phyloP scores from a whole-genome alignment of 1,140 invertebrate genomes.

The Bombus turneri region DNA sequence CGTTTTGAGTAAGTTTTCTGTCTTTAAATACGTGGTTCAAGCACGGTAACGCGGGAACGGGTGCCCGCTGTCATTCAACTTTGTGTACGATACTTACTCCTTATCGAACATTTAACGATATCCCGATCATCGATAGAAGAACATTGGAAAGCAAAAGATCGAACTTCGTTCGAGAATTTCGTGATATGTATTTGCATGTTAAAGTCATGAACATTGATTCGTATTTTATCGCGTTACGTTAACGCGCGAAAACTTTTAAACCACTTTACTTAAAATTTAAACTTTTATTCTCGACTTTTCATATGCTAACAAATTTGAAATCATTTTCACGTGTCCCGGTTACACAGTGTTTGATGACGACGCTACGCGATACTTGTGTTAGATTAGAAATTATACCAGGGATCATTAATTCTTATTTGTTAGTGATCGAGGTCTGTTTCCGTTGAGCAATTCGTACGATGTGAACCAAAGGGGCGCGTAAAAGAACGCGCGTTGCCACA shows the following conservation, averaged over 20 bases:
- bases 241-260: neutral
- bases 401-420: neutral
- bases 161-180: neutral
- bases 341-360: neutral
- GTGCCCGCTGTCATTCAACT: neutral
- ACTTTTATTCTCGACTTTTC: neutral
- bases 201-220: neutral
- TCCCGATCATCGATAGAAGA: neutral
- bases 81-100: neutral
- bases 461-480: too few relatives aligned
- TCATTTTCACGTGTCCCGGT: neutral
- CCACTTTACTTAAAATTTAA: too few relatives aligned
- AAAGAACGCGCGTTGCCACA: neutral
- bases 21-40: neutral
- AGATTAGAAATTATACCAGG: neutral
- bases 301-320: neutral
- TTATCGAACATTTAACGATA: neutral
- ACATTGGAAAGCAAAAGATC: neutral
- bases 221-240: neutral
- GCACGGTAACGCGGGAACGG: too few relatives aligned
- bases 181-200: neutral
- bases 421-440: neutral
- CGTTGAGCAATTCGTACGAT: neutral
- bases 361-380: neutral
- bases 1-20: slow-evolving; percentile 56